Evolutionary conservation across 2,113 vertebrate species (phyloP).

Genomic region (Stegostoma tigrinum): DNA sequence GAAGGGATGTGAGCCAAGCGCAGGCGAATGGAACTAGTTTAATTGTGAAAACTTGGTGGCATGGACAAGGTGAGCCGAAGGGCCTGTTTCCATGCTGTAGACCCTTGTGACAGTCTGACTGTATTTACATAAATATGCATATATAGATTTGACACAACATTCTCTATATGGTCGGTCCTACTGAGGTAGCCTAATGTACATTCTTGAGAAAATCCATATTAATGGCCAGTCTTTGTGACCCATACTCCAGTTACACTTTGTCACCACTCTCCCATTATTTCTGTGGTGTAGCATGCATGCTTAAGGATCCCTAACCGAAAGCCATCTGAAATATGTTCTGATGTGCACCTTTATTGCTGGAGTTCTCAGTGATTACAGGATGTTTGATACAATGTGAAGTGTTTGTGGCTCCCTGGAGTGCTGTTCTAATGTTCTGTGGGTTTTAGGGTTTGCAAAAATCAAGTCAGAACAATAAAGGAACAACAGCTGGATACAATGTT

Average conservation of each 20-base stretch:
- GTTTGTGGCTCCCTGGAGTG: background rate
- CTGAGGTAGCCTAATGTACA: background rate
- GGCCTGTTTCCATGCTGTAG: no score
- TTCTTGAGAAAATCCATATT: background rate
- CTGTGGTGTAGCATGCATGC: background rate
- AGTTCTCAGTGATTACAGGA: background rate
- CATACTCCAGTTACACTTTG: background rate
- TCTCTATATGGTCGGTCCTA: background rate
- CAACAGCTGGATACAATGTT: background rate
- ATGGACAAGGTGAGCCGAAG: no score
- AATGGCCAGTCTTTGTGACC: background rate
- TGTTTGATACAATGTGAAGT: background rate
- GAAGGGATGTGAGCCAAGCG: no score
- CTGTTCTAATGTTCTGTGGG: background rate
- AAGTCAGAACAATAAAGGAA: background rate
- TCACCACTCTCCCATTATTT: background rate
- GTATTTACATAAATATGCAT: no score
- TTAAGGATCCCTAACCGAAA: background rate
- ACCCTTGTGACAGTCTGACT: no score
- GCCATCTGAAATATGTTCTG: background rate
- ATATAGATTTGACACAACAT: background rate
- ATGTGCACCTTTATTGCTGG: background rate
- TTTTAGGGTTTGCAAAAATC: background rate
- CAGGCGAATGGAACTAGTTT: no score
- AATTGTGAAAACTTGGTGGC: no score